Base-by-base conservation (phyloP, 1,140 invertebrate species). In the Drosophila ironensis region DNA sequence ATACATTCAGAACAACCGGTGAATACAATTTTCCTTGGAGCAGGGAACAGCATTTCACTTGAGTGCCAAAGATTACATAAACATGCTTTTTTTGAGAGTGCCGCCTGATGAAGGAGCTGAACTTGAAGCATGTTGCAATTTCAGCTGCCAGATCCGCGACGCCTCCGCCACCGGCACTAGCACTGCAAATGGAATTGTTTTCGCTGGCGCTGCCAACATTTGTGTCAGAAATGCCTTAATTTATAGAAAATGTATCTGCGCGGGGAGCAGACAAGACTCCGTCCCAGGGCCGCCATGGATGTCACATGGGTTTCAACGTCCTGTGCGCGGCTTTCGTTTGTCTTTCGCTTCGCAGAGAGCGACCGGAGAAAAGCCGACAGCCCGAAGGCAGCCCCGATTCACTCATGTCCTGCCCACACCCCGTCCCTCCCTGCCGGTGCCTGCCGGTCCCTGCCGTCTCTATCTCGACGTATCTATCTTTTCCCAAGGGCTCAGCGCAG, bases 241-340 rank as follows among this genome's bases (percentile, higher is more conserved):
- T 82, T 78, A 82, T 82, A 77, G 73, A 69, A 74, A 84, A 84
- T 86, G 64, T 78, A 73, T 78, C 68, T 63, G 56, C 41, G 33
- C 33, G 14, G 50, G 46, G 44, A 56, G 59, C 38, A 30, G 37
- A 56, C 42, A 40, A 25, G 56, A 70, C 67, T 72, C 52, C 52
- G 45, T 60, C 40, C 22, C 28, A 9, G 27, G 27, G 19, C 37
- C 41, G 40, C 52, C 54, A 51, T 27, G 67, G 22, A 44, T 71
- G 67, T 71, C 68, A 70, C 67, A 71, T 53, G 67, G 66, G 64
- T 33, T 59, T 69, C 66, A 69, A 22, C 44, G 51, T 59, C 44
- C 66, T 60, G 30, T 33, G 68, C 54, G 67, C 54, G 67, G 67
- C 68, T 71, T 71, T 71, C 67, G 68, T 71, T 71, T 71, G 68